Evolutionary conservation across 1,140 invertebrate genomes (phyloP).

Genomic region (Dinoponera quadriceps): DNA sequence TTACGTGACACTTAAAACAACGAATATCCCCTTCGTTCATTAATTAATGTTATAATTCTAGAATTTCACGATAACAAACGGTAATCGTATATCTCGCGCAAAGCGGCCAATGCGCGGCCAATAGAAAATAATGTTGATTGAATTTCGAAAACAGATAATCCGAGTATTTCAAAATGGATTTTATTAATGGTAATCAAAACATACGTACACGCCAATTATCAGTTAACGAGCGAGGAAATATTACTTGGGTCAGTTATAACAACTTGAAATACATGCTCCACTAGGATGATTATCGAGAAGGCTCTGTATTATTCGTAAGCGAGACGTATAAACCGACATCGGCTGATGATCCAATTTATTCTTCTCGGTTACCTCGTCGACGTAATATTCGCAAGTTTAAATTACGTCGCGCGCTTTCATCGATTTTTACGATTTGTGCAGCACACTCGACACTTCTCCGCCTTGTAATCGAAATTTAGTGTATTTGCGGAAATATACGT

Average conservation of each 20-base stretch:
- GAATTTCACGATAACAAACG: slow-evolving; percentile 20
- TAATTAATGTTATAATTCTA: slow-evolving; percentile 21
- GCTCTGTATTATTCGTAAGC: slow-evolving; percentile 23
- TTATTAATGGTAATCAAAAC: slow-evolving; percentile 48
- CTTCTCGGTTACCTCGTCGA: background rate
- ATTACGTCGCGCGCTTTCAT: background rate
- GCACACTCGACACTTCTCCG: background rate
- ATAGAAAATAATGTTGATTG: slow-evolving; percentile 50
- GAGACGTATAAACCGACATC: slow-evolving; percentile 22
- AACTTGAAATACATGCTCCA: slow-evolving; percentile 15
- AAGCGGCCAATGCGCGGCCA: background rate
- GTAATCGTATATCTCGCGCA: slow-evolving; percentile 11
- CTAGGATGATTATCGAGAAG: slow-evolving; percentile 15
- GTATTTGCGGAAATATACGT: background rate
- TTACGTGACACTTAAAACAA: background rate
- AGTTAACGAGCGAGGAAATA: slow-evolving; percentile 46
- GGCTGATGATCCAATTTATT: slow-evolving; percentile 22
- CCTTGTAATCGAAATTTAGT: background rate
- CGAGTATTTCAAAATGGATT: slow-evolving; percentile 39
- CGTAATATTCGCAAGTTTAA: background rate
- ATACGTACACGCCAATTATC: slow-evolving; percentile 21
- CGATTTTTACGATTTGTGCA: background rate
- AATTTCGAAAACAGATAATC: slow-evolving; percentile 44
- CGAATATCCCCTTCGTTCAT: background rate
- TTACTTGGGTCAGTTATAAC: slow-evolving; percentile 38